These are phyloP conservation scores for Cyanoramphus novaezelandiae DNA, from an alignment of 2,113 vertebrate genomes.

Conservation along the genomic window DNA sequence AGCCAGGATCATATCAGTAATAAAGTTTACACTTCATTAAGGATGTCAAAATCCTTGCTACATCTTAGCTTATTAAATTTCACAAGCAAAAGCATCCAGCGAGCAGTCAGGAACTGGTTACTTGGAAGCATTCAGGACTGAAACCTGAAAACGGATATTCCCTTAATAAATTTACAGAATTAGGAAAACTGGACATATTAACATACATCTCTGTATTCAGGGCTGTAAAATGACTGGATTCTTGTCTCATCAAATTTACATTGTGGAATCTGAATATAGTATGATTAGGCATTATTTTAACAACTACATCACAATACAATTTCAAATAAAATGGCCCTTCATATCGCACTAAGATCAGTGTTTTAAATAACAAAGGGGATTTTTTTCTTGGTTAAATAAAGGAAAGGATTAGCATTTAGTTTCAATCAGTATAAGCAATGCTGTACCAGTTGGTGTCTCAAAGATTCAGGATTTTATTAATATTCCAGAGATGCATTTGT, in stretches of 20 bases:
- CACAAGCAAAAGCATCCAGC: slow-evolving; percentile 17
- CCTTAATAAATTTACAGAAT: slow-evolving; percentile 71
- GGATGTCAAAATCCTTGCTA: slow-evolving; percentile 37
- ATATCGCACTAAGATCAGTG: slow-evolving; percentile 81
- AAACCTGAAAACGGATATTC: slow-evolving; percentile 61
- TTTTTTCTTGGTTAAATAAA: slow-evolving; percentile 75
- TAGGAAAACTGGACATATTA: slow-evolving; percentile 74
- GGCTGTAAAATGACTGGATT: slow-evolving; percentile 73
- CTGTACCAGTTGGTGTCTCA: slow-evolving; percentile 84
- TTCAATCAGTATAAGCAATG: slow-evolving; percentile 82
- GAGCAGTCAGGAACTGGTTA: slow-evolving; percentile 20
- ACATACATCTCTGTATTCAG: slow-evolving; percentile 67
- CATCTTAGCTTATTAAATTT: slow-evolving; percentile 24
- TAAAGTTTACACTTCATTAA: slow-evolving; percentile 51
- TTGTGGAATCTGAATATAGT: slow-evolving; percentile 82
- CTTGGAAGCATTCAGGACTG: slow-evolving; percentile 43
- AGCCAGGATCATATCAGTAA: slow-evolving; percentile 41
- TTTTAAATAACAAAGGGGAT: slow-evolving; percentile 85
- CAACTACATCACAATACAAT: slow-evolving; percentile 83
- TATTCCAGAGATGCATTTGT: slow-evolving; percentile 86
- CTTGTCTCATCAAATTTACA: slow-evolving; percentile 82
- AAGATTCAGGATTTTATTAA: slow-evolving; percentile 87
- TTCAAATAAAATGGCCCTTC: slow-evolving; percentile 82
- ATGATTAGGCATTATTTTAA: slow-evolving; percentile 86
- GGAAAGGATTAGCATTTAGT: slow-evolving; percentile 84